phyloP scores from a whole-genome alignment of 2,113 vertebrate species.

The Callorhinus ursinus region DNA sequence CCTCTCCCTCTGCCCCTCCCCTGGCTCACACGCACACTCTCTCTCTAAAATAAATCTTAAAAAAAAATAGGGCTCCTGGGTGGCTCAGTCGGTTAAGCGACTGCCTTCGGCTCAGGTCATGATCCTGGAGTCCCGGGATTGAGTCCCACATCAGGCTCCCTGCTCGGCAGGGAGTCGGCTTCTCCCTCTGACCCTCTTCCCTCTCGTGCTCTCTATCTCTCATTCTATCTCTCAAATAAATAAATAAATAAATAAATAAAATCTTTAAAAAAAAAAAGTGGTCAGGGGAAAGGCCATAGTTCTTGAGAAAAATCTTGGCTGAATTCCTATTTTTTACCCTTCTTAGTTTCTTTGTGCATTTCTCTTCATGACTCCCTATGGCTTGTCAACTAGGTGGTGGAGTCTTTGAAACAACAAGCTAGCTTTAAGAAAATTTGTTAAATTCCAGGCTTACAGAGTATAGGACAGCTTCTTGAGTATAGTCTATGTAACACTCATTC shows the following conservation, averaged over 20 bases:
- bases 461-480: background rate
- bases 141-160: too few species aligned
- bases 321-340: background rate
- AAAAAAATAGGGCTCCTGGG: too few species aligned
- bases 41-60: background rate
- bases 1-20: background rate
- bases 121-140: too few species aligned
- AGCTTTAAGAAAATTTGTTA: slow-evolving; percentile 19
- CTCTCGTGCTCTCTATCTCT: too few species aligned
- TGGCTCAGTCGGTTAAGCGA: too few species aligned
- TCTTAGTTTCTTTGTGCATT: background rate
- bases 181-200: too few species aligned
- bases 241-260: background rate
- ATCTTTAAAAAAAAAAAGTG: background rate
- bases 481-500: background rate
- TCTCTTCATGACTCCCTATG: background rate
- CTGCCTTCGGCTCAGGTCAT: too few species aligned
- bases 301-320: slow-evolving; percentile 54
- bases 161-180: too few species aligned
- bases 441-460: background rate
- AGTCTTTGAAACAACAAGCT: background rate
- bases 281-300: background rate
- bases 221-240: too few species aligned
- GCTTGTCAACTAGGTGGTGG: background rate
- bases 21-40: background rate